Conservation (phyloP, 2,113 vertebrate species). For the Daboia siamensis region DNA sequence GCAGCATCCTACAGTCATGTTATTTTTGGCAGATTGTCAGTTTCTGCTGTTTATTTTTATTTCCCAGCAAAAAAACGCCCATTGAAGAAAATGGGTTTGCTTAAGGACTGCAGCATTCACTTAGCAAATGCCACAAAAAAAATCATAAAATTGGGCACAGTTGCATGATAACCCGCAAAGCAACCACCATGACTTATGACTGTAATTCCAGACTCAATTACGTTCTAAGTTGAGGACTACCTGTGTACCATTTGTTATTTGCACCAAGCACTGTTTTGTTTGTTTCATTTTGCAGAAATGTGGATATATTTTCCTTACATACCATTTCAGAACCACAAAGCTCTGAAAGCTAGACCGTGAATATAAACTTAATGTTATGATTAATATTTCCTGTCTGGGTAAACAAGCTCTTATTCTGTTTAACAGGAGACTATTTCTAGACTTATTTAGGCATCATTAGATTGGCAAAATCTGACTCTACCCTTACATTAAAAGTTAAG, state of each 20-base stretch:
- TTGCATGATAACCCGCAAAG: neutral
- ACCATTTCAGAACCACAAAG: neutral
- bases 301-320: neutral
- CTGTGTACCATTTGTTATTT: neutral
- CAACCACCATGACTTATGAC: neutral
- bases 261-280: neutral
- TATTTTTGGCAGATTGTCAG: neutral
- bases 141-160: neutral
- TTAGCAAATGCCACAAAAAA: neutral
- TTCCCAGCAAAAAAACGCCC: neutral
- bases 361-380: neutral
- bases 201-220: neutral
- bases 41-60: neutral
- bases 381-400: neutral
- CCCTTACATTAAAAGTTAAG: neutral
- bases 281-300: neutral
- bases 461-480: neutral
- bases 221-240: neutral
- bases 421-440: neutral
- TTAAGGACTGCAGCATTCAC: neutral
- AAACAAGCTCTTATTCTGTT: neutral
- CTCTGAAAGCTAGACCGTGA: neutral
- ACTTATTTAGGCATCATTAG: neutral
- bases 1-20: neutral
- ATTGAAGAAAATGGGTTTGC: neutral